phyloP scores from a whole-genome alignment of 2,888 invertebrate species.

The Chrysolina oricalcia region DNA sequence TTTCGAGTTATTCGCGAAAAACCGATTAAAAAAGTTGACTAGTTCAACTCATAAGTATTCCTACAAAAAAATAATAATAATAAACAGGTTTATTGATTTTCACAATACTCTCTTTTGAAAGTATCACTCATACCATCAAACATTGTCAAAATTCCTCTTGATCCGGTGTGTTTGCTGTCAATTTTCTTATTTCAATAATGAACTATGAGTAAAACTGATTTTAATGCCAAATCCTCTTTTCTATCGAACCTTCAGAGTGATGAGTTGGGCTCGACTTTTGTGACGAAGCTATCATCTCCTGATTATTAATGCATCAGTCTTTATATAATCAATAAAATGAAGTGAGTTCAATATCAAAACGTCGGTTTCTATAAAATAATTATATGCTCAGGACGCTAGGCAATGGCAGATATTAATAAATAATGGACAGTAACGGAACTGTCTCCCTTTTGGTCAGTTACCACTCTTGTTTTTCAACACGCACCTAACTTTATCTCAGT shows the following conservation, averaged over 20 bases:
- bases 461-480: conserved; percentile 6
- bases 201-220: not conserved
- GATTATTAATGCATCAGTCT: conserved; percentile 47
- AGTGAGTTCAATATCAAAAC: conserved; percentile 30
- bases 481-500: not conserved
- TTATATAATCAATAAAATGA: conserved; percentile 45
- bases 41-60: too few species aligned
- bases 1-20: too few species aligned
- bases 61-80: too few species aligned
- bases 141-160: too few species aligned
- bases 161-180: too few species aligned
- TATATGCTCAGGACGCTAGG: conserved; percentile 43
- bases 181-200: too few species aligned
- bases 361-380: conserved; percentile 44
- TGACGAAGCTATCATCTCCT: conserved; percentile 19
- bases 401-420: conserved; percentile 50
- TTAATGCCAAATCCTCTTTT: not conserved
- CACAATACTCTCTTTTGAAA: too few species aligned
- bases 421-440: conserved; percentile 38
- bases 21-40: too few species aligned
- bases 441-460: not conserved
- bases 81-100: too few species aligned
- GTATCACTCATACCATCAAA: too few species aligned
- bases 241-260: conserved; percentile 7
- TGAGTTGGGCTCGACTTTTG: conserved; percentile 20